Conservation (phyloP, 2,113 vertebrate species). For the Ailuropoda melanoleuca region DNA sequence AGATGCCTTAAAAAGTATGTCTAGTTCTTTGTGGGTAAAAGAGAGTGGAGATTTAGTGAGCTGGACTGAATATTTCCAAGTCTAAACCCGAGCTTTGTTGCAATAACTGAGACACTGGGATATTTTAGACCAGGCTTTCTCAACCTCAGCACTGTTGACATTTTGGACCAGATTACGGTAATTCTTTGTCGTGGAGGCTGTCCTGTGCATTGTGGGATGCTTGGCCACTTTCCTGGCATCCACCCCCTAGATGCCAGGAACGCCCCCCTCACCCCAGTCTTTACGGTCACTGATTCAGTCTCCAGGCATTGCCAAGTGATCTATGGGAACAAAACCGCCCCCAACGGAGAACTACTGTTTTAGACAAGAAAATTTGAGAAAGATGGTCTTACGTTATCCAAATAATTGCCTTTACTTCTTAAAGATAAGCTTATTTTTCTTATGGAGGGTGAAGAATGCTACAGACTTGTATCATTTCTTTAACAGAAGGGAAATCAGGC, state of each 20-base stretch:
- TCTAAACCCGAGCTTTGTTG: background rate
- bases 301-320: background rate
- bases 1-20: background rate
- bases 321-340: background rate
- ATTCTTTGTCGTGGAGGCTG: background rate
- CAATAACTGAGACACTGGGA: background rate
- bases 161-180: background rate
- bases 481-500: slow-evolving; percentile 5
- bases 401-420: background rate
- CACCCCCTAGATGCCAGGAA: background rate
- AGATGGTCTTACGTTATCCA: background rate
- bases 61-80: background rate
- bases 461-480: slow-evolving; percentile 7
- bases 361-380: background rate
- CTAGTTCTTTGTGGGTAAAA: background rate
- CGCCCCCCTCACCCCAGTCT: fast-evolving
- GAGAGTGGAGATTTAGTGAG: background rate
- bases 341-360: background rate
- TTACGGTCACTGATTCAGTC: background rate
- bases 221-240: background rate
- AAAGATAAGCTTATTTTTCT: background rate
- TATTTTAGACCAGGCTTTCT: background rate
- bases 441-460: background rate
- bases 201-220: background rate
- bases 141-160: background rate